Evolutionary conservation across 2,888 invertebrate genomes (phyloP).

Genomic region (Ecliptopera silaceata): DNA sequence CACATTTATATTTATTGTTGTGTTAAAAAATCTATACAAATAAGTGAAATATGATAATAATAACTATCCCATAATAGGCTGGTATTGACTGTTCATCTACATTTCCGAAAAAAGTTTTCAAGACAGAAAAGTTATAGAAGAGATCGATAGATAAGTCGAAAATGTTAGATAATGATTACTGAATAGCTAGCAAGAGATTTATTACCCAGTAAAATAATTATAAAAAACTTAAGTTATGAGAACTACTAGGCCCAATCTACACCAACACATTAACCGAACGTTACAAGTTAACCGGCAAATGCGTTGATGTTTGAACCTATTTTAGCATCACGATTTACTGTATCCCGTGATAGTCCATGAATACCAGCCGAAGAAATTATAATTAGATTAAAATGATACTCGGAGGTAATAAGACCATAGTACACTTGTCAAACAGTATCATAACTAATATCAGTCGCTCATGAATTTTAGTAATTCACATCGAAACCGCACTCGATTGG

Average conservation of each 20-base stretch:
- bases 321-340: neutral
- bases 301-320: neutral
- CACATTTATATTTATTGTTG: constrained; percentile 83
- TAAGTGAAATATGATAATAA: constrained; percentile 80
- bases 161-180: constrained; percentile 17
- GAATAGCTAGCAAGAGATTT: constrained; percentile 5
- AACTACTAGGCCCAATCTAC: neutral
- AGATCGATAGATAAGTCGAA: constrained; percentile 39
- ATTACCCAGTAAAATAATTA: neutral
- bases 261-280: neutral
- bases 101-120: constrained; percentile 32
- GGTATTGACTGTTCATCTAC: constrained; percentile 58
- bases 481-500: constrained; percentile 41
- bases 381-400: constrained; percentile 80
- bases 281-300: neutral
- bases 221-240: neutral
- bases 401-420: constrained; percentile 82
- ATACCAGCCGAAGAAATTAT: constrained; percentile 65
- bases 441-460: constrained; percentile 70
- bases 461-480: constrained; percentile 57
- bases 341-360: constrained; percentile 32
- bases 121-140: constrained; percentile 24
- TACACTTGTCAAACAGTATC: constrained; percentile 74
- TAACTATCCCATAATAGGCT: constrained; percentile 64
- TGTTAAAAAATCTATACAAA: constrained; percentile 82